A percentile compares a stretch with the other conserved stretches of the same genome.
Conservation (phyloP, 2,888 invertebrate species). For the Orthosia gothica region DNA sequence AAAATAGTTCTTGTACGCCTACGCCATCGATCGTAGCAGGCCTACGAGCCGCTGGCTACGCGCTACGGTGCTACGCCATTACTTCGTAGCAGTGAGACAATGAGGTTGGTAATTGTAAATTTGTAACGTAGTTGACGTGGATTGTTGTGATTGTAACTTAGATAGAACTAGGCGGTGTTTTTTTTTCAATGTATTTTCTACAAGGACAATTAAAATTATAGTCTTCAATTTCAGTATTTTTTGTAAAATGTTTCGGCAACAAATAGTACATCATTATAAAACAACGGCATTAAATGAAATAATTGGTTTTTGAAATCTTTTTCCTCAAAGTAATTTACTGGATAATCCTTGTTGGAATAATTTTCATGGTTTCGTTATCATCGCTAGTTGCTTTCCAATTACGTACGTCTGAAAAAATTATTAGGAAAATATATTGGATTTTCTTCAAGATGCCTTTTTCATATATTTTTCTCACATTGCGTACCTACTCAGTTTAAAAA, state of each 20-base stretch:
- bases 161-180: not conserved
- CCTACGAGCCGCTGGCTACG: conserved; percentile 64
- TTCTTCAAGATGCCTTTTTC: not conserved
- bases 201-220: not conserved
- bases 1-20: conserved; percentile 31
- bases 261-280: not conserved
- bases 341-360: not conserved
- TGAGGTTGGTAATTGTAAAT: conserved; percentile 42
- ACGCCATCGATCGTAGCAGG: conserved; percentile 55
- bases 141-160: conserved; percentile 2
- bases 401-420: not conserved
- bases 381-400: not conserved
- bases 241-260: not conserved
- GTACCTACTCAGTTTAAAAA: not conserved
- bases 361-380: not conserved
- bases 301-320: not conserved
- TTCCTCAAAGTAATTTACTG: conserved; percentile 1
- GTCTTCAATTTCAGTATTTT: not conserved
- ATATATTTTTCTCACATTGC: not conserved
- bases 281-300: not conserved
- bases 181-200: not conserved
- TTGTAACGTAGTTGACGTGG: not conserved
- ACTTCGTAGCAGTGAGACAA: conserved; percentile 64
- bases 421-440: not conserved
- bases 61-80: conserved; percentile 68